Evolutionary conservation across 2,113 vertebrate genomes (phyloP).

Genomic region (Nycticebus coucang): DNA sequence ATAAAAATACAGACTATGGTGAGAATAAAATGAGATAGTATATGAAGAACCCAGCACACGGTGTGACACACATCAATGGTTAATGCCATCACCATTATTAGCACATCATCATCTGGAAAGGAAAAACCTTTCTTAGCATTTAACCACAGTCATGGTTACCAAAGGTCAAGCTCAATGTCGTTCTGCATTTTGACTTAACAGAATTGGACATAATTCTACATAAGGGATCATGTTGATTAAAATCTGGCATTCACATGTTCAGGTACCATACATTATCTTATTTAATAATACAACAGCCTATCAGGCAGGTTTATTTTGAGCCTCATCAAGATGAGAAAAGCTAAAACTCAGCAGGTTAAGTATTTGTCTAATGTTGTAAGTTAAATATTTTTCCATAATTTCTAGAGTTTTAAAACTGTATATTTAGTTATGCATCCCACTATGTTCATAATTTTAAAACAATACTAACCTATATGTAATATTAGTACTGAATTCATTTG

Average conservation of each 20-base stretch:
- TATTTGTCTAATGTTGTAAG: not conserved
- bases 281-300: not conserved
- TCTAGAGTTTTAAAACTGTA: not conserved
- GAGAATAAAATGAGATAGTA: not conserved
- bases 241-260: not conserved
- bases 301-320: not conserved
- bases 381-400: not conserved
- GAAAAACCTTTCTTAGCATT: not conserved
- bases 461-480: not conserved
- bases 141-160: not conserved
- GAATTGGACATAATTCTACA: not conserved
- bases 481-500: not conserved
- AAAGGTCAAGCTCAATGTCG: not conserved
- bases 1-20: not conserved
- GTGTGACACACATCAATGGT: not conserved
- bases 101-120: not conserved
- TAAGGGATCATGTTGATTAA: not conserved
- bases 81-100: not conserved
- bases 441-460: not conserved
- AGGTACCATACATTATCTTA: not conserved
- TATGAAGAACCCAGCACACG: not conserved
- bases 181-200: not conserved
- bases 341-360: not conserved
- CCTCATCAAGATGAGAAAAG: not conserved
- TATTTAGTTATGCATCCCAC: not conserved